These are phyloP conservation scores for Sphenodon punctatus DNA, from an alignment of 2,797 vertebrate species.

Conservation along the genomic window DNA sequence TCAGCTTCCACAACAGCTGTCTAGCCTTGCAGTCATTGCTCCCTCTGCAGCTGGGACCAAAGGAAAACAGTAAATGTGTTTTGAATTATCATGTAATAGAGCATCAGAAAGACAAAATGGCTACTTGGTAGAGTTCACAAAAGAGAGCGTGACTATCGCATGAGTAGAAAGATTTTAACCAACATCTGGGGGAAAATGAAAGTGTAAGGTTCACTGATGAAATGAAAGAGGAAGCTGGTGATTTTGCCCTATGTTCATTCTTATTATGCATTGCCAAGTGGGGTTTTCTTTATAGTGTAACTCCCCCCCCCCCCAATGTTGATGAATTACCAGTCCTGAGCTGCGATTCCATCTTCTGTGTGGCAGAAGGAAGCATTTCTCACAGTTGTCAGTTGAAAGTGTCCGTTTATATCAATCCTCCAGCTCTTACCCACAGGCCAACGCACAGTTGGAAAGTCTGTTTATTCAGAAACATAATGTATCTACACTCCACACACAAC, in stretches of 20 bases:
- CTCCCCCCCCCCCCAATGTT: not conserved
- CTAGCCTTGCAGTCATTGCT: too few species aligned
- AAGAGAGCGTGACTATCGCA: not conserved
- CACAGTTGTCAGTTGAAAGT: not conserved
- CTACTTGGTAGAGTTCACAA: not conserved
- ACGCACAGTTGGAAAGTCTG: rapidly evolving
- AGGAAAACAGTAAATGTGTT: not conserved
- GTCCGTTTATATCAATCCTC: not conserved
- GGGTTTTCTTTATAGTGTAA: not conserved
- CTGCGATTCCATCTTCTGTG: not conserved
- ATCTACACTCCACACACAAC: not conserved
- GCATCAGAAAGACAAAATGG: not conserved
- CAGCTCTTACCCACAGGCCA: not conserved
- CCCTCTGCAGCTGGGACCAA: not conserved
- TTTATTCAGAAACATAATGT: not conserved
- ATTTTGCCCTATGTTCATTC: not conserved
- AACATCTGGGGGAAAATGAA: not conserved
- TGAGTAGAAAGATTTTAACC: rapidly evolving
- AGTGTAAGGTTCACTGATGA: not conserved
- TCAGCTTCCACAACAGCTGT: conserved; percentile 16
- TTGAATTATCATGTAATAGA: not conserved
- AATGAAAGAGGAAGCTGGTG: not conserved
- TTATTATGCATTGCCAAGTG: rapidly evolving
- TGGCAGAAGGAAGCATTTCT: not conserved
- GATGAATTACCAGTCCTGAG: not conserved